phyloP scores from a whole-genome alignment of 2,888 invertebrate genomes.

The Plusia festucae region DNA sequence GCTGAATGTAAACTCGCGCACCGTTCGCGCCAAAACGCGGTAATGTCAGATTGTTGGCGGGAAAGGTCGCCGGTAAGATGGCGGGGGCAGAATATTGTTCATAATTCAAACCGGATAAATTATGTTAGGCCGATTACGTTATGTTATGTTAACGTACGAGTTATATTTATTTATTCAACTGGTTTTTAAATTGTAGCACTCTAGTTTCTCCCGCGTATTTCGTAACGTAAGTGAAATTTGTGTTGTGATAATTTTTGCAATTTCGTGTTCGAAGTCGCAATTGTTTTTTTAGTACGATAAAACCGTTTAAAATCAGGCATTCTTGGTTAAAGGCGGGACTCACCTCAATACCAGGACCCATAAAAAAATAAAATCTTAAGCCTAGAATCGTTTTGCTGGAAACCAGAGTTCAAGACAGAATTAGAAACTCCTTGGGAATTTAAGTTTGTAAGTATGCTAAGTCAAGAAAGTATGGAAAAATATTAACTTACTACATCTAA shows the following conservation, averaged over 20 bases:
- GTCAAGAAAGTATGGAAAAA: no score
- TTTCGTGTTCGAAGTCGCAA: not conserved
- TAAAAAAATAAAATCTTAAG: no score
- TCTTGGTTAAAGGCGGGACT: no score
- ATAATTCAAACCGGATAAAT: conserved; percentile 52
- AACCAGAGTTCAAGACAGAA: no score
- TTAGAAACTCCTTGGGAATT: no score
- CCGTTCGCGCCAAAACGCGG: conserved; percentile 77
- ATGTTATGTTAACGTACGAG: conserved; percentile 24
- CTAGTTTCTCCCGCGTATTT: not conserved
- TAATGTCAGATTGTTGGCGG: conserved; percentile 77
- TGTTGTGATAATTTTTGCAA: not conserved
- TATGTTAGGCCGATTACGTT: conserved; percentile 39
- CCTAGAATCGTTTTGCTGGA: no score
- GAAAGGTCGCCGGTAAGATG: conserved; percentile 70
- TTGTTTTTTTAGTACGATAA: no score
- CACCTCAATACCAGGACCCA: no score
- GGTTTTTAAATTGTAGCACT: not conserved
- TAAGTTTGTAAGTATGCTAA: no score
- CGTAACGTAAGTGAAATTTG: not conserved
- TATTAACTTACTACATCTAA: not conserved
- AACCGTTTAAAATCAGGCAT: no score
- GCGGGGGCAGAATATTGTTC: conserved; percentile 68
- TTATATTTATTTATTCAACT: not conserved
- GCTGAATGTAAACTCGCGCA: conserved; percentile 47